Percentiles rank a stretch among this genome's conserved stretches.
Conservation (phyloP, 2,797 vertebrate genomes). For the Bradypodion pumilum region DNA sequence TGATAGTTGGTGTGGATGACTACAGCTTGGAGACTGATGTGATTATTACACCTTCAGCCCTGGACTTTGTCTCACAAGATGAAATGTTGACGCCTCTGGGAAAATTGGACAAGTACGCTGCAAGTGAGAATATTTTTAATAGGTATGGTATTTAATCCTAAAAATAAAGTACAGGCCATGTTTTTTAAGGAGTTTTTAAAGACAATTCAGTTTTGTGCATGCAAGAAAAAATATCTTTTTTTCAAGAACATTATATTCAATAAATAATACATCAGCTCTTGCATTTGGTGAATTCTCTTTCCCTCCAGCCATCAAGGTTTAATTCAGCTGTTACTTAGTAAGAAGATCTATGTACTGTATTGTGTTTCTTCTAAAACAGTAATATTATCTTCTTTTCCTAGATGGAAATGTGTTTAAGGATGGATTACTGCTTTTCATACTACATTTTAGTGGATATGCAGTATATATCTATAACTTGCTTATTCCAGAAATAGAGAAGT, state of each 20-base stretch:
- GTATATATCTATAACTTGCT: background rate
- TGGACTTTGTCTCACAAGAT: constrained; percentile 94
- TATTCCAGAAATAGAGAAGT: background rate
- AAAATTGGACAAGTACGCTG: constrained; percentile 90
- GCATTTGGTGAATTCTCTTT: background rate
- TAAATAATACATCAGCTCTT: background rate
- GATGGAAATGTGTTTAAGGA: background rate
- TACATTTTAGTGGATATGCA: background rate
- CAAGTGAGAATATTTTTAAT: constrained; percentile 91
- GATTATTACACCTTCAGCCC: constrained; percentile 90
- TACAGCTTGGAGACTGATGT: constrained; percentile 92
- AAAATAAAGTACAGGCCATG: background rate
- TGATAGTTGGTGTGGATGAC: constrained; percentile 92
- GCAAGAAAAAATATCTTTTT: constrained; percentile 6
- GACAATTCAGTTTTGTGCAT: constrained; percentile 34
- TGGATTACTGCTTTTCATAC: background rate
- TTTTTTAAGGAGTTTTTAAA: constrained; percentile 23
- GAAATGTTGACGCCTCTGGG: constrained; percentile 91
- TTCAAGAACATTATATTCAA: rapidly evolving
- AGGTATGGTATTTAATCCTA: constrained; percentile 74
- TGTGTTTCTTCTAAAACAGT: background rate
- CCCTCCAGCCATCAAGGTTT: background rate
- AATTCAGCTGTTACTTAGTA: constrained; percentile 1
- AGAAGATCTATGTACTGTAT: background rate
- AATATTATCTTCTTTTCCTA: background rate